Base-by-base conservation (phyloP, 2,113 vertebrate genomes). In the Eurypyga helias region DNA sequence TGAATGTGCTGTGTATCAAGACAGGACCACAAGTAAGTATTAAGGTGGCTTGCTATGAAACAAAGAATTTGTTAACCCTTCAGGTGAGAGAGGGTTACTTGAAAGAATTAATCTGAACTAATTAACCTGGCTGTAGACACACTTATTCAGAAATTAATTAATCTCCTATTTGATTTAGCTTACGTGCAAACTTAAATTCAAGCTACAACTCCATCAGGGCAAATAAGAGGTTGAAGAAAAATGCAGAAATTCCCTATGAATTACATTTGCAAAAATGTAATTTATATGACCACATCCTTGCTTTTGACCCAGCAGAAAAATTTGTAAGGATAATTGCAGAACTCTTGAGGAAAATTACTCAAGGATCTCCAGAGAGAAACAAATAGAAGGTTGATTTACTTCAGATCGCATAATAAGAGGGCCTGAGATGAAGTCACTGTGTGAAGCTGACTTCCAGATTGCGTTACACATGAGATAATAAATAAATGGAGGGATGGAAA, bases 381-480 rank as follows among this genome's bases (percentile, higher is more conserved):
- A 83, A 94, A 90, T 73, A 86, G 29, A 71, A 96, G 90, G 79
- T 60, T 94, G 75, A 77, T 95, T 95, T 90, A 78, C 60, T 95
- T 94, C 64, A 78, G 65, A 84, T 90, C 16, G 2, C 51, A 90
- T 64, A 93, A 62, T 87, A 72, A 90, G 36, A 55, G 25, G 80
- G 33, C 69, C 75, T 67, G 72, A 90, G 76, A 92, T 96, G 92
- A 96, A 95, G 76, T 95, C 92, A 96, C 52, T 83, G 0, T 83
- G 49, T 64, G 65, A 95, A 95, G 31, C 80, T 84, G 86, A 87
- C 86, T 93, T 96, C 76, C 69, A 95, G 70, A 90, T 69, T 91
- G 71, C 31, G 49, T 93, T 96, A 87, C 60, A 89, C 84, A 91
- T 92, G 45, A 69, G 52, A 95, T 66, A 92, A 90, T 90, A 93